Percentiles rank a stretch among this genome's conserved stretches.
Conservation (phyloP, 2,797 vertebrate species). For the Anguilla anguilla region DNA sequence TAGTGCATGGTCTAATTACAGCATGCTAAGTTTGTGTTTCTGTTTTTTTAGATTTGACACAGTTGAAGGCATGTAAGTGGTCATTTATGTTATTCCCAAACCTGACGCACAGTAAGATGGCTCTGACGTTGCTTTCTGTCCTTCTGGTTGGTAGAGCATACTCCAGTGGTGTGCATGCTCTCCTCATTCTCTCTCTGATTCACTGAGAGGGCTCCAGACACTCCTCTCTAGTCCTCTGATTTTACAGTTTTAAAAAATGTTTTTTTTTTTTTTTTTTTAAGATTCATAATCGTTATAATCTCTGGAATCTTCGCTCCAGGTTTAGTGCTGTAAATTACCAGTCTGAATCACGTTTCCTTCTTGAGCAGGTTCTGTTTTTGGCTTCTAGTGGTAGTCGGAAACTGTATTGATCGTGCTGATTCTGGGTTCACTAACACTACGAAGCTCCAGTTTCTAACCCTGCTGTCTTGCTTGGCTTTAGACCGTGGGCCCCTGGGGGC, state of each 20-base stretch:
- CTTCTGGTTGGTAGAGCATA: not conserved
- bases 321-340: not conserved
- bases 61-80: conserved; percentile 96
- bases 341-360: not conserved
- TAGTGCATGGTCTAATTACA: conserved; percentile 77
- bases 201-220: not conserved
- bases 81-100: conserved; percentile 75
- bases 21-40: conserved; percentile 84
- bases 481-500: conserved; percentile 34
- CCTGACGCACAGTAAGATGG: conserved; percentile 32
- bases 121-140: not conserved
- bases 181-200: not conserved
- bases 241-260: conserved; percentile 13
- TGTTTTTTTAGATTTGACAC: conserved; percentile 90
- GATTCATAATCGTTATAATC: not conserved
- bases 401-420: not conserved
- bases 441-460: conserved; percentile 41
- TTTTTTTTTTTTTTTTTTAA: not conserved
- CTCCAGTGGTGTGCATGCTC: not conserved
- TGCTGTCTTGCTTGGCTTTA: conserved; percentile 5
- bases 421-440: conserved; percentile 39
- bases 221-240: not conserved
- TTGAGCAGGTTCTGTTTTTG: conserved; percentile 10
- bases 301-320: not conserved
- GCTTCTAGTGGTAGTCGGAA: not conserved